A percentile compares a stretch with the other conserved stretches of the same genome.
phyloP scores from a whole-genome alignment of 2,888 invertebrate genomes.

The Baronia brevicornis region DNA sequence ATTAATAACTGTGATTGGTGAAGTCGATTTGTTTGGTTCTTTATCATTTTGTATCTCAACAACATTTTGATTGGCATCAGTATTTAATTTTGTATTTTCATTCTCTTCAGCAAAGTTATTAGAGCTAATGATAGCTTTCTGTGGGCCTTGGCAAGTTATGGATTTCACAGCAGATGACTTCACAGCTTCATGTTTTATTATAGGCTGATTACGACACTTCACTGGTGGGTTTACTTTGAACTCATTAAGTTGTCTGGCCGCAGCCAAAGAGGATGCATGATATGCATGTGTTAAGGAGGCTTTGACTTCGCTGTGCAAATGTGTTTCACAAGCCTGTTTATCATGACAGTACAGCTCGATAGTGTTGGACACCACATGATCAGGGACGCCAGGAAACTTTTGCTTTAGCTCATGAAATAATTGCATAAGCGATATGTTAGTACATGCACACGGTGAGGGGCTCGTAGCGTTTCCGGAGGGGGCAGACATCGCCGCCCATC shows the following conservation, averaged over 20 bases:
- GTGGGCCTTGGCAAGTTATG: constrained; percentile 51
- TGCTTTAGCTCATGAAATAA: constrained; percentile 94
- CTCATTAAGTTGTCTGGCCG: constrained; percentile 59
- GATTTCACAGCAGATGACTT: constrained; percentile 43
- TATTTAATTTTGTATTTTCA: constrained; percentile 40
- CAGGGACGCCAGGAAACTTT: constrained; percentile 91
- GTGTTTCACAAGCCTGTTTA: constrained; percentile 77
- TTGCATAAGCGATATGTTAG: constrained; percentile 93
- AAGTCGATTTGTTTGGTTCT: constrained; percentile 31
- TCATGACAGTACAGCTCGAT: constrained; percentile 83
- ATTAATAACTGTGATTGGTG: constrained; percentile 60
- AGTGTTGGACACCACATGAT: constrained; percentile 88
- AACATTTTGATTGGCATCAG: constrained; percentile 69
- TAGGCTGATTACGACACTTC: constrained; percentile 65
- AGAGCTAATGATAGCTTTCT: constrained; percentile 51
- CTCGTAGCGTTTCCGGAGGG: constrained; percentile 79
- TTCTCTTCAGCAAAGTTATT: constrained; percentile 30
- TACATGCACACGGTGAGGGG: constrained; percentile 82
- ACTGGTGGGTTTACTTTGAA: constrained; percentile 55
- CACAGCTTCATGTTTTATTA: constrained; percentile 52
- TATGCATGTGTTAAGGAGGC: constrained; percentile 78
- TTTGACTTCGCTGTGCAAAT: constrained; percentile 76
- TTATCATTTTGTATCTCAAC: constrained; percentile 41
- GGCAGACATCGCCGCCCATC: constrained; percentile 80
- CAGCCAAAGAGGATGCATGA: constrained; percentile 71